Evolutionary conservation across 2,888 invertebrate genomes (phyloP).

Genomic region (Microctonus brassicae): DNA sequence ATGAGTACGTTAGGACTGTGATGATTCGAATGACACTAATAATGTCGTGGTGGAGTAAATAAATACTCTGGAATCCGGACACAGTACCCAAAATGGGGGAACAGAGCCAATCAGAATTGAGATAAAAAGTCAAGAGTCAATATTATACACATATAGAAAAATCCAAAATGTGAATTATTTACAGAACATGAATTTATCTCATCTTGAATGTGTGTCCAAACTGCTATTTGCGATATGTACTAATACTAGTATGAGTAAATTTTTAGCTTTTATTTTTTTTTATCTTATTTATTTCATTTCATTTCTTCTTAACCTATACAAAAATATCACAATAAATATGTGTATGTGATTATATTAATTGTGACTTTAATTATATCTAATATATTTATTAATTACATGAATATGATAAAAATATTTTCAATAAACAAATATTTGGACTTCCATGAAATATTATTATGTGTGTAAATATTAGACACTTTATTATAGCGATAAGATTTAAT

Average conservation of each 20-base stretch:
- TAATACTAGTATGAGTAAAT: conserved; percentile 3
- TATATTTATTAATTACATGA: too few relatives aligned
- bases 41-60: conserved; percentile 13
- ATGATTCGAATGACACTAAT: conserved; percentile 29
- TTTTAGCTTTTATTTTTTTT: too few relatives aligned
- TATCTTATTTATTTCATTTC: too few relatives aligned
- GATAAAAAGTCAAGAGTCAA: conserved; percentile 7
- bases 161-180: not conserved
- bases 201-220: conserved; percentile 3
- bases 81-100: not conserved
- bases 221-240: not conserved
- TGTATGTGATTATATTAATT: too few relatives aligned
- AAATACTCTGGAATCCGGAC: conserved; percentile 39
- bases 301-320: too few relatives aligned
- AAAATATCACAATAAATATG: too few relatives aligned
- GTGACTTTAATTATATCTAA: too few relatives aligned
- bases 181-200: conserved; percentile 9
- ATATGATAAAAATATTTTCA: too few relatives aligned
- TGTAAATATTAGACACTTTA: too few relatives aligned
- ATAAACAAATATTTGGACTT: too few relatives aligned
- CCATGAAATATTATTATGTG: too few relatives aligned
- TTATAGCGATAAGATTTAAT: too few relatives aligned
- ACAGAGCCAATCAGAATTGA: conserved; percentile 17
- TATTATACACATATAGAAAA: conserved; percentile 1
- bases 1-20: not conserved